Percentiles rank a stretch among this genome's conserved stretches.
phyloP scores from a whole-genome alignment of 2,797 vertebrate species.

The Sus cebifrons region DNA sequence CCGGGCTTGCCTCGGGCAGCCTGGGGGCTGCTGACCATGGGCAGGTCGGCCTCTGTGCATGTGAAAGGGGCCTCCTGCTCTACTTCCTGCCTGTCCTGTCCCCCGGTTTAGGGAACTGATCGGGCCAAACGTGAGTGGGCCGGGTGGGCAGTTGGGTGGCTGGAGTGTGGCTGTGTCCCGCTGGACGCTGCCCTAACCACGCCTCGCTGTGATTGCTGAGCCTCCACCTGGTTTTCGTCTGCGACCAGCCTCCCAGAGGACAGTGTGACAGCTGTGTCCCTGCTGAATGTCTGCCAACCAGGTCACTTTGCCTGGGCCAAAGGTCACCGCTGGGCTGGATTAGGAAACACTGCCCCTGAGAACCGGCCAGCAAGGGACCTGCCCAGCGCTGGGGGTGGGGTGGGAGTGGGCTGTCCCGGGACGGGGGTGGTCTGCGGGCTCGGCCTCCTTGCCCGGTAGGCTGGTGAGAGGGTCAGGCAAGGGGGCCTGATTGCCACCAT shows the following conservation, averaged over 20 bases:
- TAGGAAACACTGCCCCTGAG: neutral
- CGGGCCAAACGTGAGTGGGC: neutral
- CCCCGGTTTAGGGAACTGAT: rapidly evolving
- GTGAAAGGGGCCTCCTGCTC: no score
- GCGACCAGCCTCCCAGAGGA: neutral
- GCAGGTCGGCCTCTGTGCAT: neutral
- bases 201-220: neutral
- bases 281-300: neutral
- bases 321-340: neutral
- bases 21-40: neutral
- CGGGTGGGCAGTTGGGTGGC: no score
- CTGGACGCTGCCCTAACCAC: rapidly evolving
- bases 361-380: neutral
- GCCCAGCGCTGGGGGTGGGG: rapidly evolving
- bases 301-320: neutral
- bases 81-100: neutral
- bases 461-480: neutral
- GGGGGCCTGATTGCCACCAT: neutral
- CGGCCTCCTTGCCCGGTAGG: neutral
- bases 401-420: rapidly evolving
- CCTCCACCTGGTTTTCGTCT: neutral
- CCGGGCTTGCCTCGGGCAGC: rapidly evolving
- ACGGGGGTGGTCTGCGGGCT: neutral
- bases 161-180: no score
- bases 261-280: neutral